A percentile compares a stretch with the other conserved stretches of the same genome.
Evolutionary conservation across 2,113 vertebrate species (phyloP).

Genomic region (Capreolus pygargus): DNA sequence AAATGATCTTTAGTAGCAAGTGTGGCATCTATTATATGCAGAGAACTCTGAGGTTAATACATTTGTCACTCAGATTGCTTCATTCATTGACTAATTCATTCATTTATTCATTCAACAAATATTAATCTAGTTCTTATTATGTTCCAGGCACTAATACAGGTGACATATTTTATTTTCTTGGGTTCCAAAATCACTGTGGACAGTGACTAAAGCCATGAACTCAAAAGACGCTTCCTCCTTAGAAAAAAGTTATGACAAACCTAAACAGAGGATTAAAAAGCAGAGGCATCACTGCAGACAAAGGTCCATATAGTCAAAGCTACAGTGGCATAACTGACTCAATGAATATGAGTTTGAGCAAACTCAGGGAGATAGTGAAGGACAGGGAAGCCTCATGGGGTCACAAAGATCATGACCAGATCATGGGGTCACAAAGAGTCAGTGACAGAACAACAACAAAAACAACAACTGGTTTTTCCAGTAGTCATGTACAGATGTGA

Average conservation of each 20-base stretch:
- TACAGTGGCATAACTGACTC: neutral
- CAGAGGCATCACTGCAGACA: neutral
- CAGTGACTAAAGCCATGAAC: neutral
- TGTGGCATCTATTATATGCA: neutral
- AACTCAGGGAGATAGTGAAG: neutral
- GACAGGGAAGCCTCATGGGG: neutral
- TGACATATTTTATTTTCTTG: neutral
- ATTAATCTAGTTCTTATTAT: neutral
- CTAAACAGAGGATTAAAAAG: neutral
- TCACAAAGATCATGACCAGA: neutral
- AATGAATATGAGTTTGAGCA: neutral
- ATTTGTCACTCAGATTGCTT: neutral
- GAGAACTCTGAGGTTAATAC: neutral
- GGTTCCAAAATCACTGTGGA: neutral
- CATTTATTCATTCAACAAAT: constrained; percentile 5
- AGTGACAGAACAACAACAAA: neutral
- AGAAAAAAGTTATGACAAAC: neutral
- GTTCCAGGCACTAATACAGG: neutral
- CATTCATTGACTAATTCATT: neutral
- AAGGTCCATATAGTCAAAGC: neutral
- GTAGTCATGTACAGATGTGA: neutral
- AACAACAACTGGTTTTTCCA: neutral
- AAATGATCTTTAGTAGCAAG: constrained; percentile 41
- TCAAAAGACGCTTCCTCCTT: neutral
- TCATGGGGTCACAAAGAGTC: neutral